Evolutionary conservation across 2,113 vertebrate species (phyloP).

Genomic region (Heteronetta atricapilla): DNA sequence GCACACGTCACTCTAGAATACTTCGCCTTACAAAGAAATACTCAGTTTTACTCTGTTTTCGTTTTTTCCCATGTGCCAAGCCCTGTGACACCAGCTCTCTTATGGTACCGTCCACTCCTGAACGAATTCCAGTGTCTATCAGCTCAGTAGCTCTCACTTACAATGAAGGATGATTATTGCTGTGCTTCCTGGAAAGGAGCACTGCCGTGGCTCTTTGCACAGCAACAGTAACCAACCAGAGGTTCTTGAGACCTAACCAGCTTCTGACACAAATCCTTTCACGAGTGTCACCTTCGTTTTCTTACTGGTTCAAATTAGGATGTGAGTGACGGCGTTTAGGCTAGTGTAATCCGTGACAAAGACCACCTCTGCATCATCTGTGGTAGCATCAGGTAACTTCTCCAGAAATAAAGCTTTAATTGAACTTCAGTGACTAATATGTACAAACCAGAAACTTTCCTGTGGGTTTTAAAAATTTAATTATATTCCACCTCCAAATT

Average conservation of each 20-base stretch:
- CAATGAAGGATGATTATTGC: background rate
- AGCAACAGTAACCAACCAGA: background rate
- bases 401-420: background rate
- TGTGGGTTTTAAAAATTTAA: slow-evolving; percentile 45
- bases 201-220: background rate
- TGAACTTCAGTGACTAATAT: slow-evolving; percentile 42
- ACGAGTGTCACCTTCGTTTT: background rate
- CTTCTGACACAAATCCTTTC: background rate
- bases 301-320: background rate
- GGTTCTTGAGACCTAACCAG: background rate
- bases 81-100: background rate
- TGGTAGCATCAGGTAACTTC: slow-evolving; percentile 3
- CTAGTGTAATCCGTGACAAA: background rate
- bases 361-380: background rate
- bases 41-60: background rate
- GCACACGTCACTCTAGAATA: background rate
- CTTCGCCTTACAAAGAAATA: background rate
- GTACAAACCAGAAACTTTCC: slow-evolving; percentile 43
- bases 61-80: background rate
- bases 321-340: background rate
- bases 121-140: background rate
- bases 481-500: slow-evolving; percentile 42
- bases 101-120: background rate
- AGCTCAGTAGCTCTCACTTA: background rate
- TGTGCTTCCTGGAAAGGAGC: background rate